Conservation (phyloP, 2,113 vertebrate genomes). For the Helogale parvula region DNA sequence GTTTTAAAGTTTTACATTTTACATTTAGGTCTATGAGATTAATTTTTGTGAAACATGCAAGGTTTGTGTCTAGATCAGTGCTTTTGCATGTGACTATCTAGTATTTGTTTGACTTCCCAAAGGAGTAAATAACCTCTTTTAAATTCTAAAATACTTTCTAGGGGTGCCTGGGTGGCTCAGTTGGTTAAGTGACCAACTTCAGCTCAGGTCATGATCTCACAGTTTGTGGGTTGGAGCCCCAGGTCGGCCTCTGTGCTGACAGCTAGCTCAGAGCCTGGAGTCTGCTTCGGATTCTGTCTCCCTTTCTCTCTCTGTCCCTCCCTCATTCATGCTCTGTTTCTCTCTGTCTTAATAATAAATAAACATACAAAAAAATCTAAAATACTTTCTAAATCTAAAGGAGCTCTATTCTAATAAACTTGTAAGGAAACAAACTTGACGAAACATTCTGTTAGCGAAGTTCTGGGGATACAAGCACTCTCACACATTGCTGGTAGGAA, state of each 20-base stretch:
- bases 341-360: too few relatives aligned
- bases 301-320: too few relatives aligned
- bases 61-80: background rate
- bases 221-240: too few relatives aligned
- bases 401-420: background rate
- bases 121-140: background rate
- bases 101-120: background rate
- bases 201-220: too few relatives aligned
- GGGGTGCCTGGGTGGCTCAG: too few relatives aligned
- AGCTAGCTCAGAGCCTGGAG: too few relatives aligned
- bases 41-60: background rate
- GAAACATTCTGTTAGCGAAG: background rate
- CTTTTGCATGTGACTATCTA: background rate
- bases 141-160: background rate
- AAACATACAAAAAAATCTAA: background rate
- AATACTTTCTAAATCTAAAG: background rate
- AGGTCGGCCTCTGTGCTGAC: too few relatives aligned
- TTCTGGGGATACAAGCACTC: background rate
- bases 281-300: too few relatives aligned
- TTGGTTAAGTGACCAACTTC: too few relatives aligned
- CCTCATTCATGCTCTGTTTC: too few relatives aligned
- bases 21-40: background rate
- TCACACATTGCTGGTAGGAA: background rate
- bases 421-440: background rate
- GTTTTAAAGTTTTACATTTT: background rate